These are phyloP conservation scores for Ichneumoninae sp. DNA, from an alignment of 2,888 invertebrate species.

Conservation along the genomic window DNA sequence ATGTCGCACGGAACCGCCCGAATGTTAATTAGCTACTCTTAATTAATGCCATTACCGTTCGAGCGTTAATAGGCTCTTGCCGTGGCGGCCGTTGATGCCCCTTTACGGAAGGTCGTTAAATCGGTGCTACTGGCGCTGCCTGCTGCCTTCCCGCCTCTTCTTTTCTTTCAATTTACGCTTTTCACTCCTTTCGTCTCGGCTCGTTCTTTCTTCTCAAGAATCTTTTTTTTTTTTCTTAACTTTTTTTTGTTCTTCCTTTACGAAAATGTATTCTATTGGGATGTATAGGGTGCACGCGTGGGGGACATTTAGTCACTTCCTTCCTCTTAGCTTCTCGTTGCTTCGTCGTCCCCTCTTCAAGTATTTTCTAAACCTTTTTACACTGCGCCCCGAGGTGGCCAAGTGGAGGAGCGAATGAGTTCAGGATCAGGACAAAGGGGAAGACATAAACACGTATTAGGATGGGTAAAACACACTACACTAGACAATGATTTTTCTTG, in stretches of 20 bases:
- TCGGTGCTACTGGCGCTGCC: slow-evolving; percentile 19
- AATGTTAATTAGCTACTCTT: slow-evolving; percentile 81
- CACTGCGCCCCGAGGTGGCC: slow-evolving; percentile 1
- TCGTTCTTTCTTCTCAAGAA: slow-evolving; percentile 42
- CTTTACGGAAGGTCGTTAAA: slow-evolving; percentile 47
- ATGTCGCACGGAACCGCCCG: slow-evolving; percentile 65
- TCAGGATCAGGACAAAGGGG: slow-evolving; percentile 60
- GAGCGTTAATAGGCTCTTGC: slow-evolving; percentile 60
- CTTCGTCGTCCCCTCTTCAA: background rate
- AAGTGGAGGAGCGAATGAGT: slow-evolving; percentile 8
- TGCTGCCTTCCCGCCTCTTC: slow-evolving; percentile 1
- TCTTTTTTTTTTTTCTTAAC: background rate
- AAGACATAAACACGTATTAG: slow-evolving; percentile 64
- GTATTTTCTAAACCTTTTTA: slow-evolving; percentile 41
- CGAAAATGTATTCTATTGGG: slow-evolving; percentile 13
- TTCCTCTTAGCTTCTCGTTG: slow-evolving; percentile 37
- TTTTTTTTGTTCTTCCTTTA: background rate
- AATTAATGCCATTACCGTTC: slow-evolving; percentile 80
- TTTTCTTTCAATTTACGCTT: slow-evolving; percentile 33
- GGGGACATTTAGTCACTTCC: slow-evolving; percentile 32
- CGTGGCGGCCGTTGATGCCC: slow-evolving; percentile 19
- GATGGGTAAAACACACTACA: slow-evolving; percentile 19
- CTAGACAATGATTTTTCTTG: slow-evolving; percentile 7
- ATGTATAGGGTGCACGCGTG: background rate
- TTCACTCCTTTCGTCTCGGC: slow-evolving; percentile 24